Percentiles rank a stretch among this genome's conserved stretches.
Evolutionary conservation across 2,888 invertebrate species (phyloP).

Genomic region (Athalia rosae): DNA sequence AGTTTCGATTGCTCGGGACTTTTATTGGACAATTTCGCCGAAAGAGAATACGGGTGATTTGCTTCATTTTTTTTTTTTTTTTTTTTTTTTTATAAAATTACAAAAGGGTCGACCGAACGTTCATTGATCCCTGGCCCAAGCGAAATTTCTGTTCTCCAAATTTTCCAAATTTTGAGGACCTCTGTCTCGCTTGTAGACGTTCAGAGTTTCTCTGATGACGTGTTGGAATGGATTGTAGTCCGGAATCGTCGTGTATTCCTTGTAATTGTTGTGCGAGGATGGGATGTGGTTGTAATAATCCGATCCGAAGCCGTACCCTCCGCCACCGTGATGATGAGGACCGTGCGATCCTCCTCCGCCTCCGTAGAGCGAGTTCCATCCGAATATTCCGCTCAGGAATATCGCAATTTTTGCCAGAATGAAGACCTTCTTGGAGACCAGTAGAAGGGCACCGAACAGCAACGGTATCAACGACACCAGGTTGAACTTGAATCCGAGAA

Average conservation of each 20-base stretch:
- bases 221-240: slow-evolving; percentile 60
- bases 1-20: background rate
- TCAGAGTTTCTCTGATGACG: slow-evolving; percentile 68
- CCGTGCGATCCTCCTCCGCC: slow-evolving; percentile 69
- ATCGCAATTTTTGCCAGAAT: slow-evolving; percentile 85
- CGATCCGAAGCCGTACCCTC: slow-evolving; percentile 49
- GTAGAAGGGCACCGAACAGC: slow-evolving; percentile 81
- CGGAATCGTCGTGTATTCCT: slow-evolving; percentile 28
- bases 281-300: slow-evolving; percentile 51
- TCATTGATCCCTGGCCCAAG: slow-evolving; percentile 62
- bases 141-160: slow-evolving; percentile 62
- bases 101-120: slow-evolving; percentile 5
- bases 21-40: background rate
- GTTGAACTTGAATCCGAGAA: slow-evolving; percentile 88
- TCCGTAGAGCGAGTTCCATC: slow-evolving; percentile 73
- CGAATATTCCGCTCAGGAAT: slow-evolving; percentile 82
- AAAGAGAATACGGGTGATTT: too few species aligned
- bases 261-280: slow-evolving; percentile 19
- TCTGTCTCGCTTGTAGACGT: slow-evolving; percentile 64
- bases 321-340: slow-evolving; percentile 43
- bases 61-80: background rate
- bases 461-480: slow-evolving; percentile 84
- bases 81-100: slow-evolving; percentile 24
- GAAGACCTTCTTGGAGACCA: slow-evolving; percentile 86
- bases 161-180: slow-evolving; percentile 49